Conservation (phyloP, 1,140 invertebrate genomes). For the Lycorma delicatula region DNA sequence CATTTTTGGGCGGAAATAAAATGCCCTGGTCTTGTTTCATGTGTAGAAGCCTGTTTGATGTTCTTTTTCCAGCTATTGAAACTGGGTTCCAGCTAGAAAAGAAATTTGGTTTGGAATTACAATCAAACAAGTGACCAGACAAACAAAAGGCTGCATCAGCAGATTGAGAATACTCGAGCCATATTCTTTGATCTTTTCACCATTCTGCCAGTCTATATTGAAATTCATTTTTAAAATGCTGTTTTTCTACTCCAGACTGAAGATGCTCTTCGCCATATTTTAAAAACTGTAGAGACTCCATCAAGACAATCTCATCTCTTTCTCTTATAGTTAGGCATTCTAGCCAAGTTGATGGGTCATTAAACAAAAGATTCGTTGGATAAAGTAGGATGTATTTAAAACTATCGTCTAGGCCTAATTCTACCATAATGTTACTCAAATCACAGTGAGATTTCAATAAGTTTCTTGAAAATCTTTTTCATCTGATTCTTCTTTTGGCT, state of each 20-base stretch:
- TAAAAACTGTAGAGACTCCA: background rate
- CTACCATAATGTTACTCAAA: too few species aligned
- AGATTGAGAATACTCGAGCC: slow-evolving; percentile 10
- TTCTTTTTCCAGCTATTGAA: slow-evolving; percentile 12
- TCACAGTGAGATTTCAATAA: too few species aligned
- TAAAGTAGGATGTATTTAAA: too few species aligned
- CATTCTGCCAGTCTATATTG: slow-evolving; percentile 2
- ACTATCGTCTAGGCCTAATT: too few species aligned
- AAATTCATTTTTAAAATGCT: slow-evolving; percentile 7
- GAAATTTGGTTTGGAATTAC: background rate
- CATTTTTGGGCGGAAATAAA: slow-evolving; percentile 2
- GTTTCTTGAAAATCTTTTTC: too few species aligned
- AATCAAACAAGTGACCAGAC: too few species aligned
- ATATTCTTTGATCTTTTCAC: slow-evolving; percentile 9
- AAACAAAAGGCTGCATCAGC: slow-evolving; percentile 4
- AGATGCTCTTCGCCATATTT: background rate
- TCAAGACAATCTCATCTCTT: background rate
- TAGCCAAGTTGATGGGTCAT: background rate
- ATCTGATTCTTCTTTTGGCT: too few species aligned
- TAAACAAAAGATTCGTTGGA: too few species aligned
- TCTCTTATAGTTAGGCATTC: background rate
- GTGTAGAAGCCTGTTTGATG: background rate
- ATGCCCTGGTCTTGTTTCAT: slow-evolving; percentile 11
- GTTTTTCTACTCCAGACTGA: background rate
- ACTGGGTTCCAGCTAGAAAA: background rate